These are phyloP conservation scores for Gorsachius magnificus DNA, from an alignment of 2,797 vertebrate species.

Conservation along the genomic window DNA sequence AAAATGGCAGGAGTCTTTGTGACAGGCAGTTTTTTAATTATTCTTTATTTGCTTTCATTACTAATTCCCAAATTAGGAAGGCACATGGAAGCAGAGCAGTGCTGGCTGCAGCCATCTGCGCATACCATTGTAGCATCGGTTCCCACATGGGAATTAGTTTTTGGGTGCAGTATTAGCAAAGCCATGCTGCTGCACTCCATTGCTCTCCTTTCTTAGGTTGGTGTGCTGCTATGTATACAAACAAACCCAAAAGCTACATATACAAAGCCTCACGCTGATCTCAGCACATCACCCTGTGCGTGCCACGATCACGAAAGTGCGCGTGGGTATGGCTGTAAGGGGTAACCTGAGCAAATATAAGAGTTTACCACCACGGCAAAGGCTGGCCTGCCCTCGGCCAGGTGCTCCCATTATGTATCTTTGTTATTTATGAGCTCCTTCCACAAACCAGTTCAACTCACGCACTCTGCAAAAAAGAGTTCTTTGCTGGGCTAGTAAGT, in stretches of 20 bases:
- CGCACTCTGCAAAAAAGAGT: not conserved
- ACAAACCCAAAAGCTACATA: not conserved
- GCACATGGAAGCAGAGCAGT: not conserved
- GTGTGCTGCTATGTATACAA: not conserved
- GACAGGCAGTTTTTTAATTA: not conserved
- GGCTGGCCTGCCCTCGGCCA: not conserved
- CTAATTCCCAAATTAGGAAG: not conserved
- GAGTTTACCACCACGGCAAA: not conserved
- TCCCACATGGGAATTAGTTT: not conserved
- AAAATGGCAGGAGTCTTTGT: not conserved
- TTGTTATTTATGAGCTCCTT: not conserved
- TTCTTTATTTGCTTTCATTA: not conserved
- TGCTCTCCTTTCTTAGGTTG: not conserved
- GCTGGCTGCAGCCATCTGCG: not conserved
- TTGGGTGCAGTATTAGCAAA: not conserved
- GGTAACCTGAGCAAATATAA: not conserved
- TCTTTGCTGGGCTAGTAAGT: not conserved
- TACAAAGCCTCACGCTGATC: not conserved
- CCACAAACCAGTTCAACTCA: not conserved
- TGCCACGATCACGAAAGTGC: not conserved
- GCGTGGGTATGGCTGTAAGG: not conserved
- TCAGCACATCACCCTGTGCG: not conserved
- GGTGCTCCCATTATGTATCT: not conserved
- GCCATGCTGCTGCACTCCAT: not conserved
- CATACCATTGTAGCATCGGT: not conserved